phyloP scores from a whole-genome alignment of 1,140 invertebrate genomes.

The Bombus turneri region DNA sequence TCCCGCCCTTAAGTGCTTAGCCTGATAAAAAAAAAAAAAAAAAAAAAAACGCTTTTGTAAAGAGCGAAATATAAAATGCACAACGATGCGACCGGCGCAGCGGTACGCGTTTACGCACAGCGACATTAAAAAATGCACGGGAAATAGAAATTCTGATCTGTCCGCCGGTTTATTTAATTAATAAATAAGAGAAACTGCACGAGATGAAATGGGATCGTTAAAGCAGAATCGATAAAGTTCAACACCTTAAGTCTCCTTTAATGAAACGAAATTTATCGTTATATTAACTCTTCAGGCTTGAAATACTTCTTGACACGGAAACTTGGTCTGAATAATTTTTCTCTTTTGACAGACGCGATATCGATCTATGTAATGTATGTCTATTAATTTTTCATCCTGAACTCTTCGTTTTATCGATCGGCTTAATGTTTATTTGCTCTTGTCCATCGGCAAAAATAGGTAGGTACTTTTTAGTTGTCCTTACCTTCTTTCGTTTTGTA shows the following conservation, averaged over 20 bases:
- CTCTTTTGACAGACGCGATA: background rate
- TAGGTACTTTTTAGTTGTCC: background rate
- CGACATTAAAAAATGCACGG: conserved; percentile 3
- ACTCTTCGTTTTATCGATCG: background rate
- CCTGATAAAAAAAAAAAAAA: background rate
- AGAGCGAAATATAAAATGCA: conserved; percentile 35
- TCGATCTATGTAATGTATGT: no score
- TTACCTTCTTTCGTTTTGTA: background rate
- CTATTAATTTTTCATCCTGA: background rate
- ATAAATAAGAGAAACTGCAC: background rate
- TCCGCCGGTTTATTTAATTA: background rate
- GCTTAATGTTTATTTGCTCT: background rate
- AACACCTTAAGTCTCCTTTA: background rate
- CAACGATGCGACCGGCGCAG: no score
- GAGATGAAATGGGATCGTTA: background rate
- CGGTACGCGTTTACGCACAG: background rate
- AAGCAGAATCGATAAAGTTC: background rate
- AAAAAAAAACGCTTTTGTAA: background rate
- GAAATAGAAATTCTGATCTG: background rate
- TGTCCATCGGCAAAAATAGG: background rate
- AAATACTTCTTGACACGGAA: background rate
- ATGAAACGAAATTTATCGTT: background rate
- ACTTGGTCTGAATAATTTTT: background rate
- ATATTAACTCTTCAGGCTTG: background rate
- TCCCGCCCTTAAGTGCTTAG: conserved; percentile 5